These are phyloP conservation scores for Drosophila lacicola DNA, from an alignment of 2,888 invertebrate genomes.

Conservation along the genomic window DNA sequence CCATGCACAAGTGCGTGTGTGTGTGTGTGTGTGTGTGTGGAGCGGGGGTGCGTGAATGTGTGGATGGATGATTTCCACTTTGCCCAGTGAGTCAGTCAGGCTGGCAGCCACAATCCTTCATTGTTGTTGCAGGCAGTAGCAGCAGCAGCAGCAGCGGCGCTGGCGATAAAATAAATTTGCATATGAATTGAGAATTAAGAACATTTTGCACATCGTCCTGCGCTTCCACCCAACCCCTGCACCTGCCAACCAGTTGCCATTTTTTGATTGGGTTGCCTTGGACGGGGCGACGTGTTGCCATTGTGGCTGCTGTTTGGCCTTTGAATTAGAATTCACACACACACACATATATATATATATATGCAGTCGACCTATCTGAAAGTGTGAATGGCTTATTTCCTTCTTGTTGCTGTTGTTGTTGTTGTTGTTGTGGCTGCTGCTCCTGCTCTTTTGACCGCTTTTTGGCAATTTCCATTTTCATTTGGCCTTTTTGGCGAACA, in stretches of 20 bases:
- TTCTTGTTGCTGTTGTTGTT: conserved; percentile 45
- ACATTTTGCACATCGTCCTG: conserved; percentile 83
- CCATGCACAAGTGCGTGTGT: conserved; percentile 35
- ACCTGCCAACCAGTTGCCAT: conserved; percentile 61
- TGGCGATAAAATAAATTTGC: conserved; percentile 85
- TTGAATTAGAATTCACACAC: conserved; percentile 71
- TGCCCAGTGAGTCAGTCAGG: conserved; percentile 57
- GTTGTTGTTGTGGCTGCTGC: conserved; percentile 32
- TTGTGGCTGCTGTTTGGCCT: conserved; percentile 80
- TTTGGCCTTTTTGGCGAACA: conserved; percentile 68
- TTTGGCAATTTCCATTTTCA: conserved; percentile 65
- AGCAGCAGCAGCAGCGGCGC: conserved; percentile 57
- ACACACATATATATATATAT: conserved; percentile 7
- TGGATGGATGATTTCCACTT: conserved; percentile 39
- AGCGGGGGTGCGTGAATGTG: conserved; percentile 21
- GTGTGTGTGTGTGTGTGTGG: conserved; percentile 17
- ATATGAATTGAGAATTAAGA: conserved; percentile 85
- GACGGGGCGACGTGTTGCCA: conserved; percentile 56
- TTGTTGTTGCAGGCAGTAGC: conserved; percentile 71
- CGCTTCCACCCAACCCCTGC: conserved; percentile 31
- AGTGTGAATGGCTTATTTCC: conserved; percentile 80
- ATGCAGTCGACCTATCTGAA: conserved; percentile 48
- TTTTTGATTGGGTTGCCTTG: conserved; percentile 67
- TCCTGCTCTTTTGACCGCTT: conserved; percentile 70
- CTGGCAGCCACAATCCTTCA: conserved; percentile 65